Percentiles rank a stretch among this genome's conserved stretches.
Conservation (phyloP, 2,888 invertebrate genomes). For the Heliconius sara region DNA sequence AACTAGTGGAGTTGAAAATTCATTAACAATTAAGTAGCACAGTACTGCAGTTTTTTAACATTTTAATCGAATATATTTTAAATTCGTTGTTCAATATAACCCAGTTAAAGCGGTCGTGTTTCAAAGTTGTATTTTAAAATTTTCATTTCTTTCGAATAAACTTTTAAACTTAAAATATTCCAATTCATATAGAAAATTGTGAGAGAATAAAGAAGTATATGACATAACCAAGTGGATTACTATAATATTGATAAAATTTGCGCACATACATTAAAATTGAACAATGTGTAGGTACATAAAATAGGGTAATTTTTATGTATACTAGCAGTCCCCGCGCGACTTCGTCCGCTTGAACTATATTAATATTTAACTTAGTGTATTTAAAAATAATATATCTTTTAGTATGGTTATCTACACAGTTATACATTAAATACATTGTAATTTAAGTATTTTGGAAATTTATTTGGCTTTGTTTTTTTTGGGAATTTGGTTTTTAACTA, state of each 20-base stretch:
- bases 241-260: background rate
- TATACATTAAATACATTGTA: no score
- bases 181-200: constrained; percentile 1
- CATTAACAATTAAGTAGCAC: constrained; percentile 25
- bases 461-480: no score
- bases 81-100: constrained; percentile 21
- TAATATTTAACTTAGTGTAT: no score
- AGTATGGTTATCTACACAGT: no score
- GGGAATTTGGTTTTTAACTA: no score
- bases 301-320: no score
- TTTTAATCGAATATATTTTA: constrained; percentile 33
- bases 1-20: constrained; percentile 26
- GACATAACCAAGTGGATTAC: background rate
- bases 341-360: no score
- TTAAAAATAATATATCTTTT: no score
- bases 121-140: constrained; percentile 3
- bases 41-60: constrained; percentile 29
- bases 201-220: background rate
- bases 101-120: constrained; percentile 9
- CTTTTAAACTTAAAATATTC: constrained; percentile 5
- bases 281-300: background rate
- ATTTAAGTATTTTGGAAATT: no score
- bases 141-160: constrained; percentile 1
- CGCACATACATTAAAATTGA: background rate
- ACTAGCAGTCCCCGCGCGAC: no score